These are phyloP conservation scores for Lepidocyrtinus sp. DNA, from an alignment of 2,888 invertebrate species.

Conservation along the genomic window DNA sequence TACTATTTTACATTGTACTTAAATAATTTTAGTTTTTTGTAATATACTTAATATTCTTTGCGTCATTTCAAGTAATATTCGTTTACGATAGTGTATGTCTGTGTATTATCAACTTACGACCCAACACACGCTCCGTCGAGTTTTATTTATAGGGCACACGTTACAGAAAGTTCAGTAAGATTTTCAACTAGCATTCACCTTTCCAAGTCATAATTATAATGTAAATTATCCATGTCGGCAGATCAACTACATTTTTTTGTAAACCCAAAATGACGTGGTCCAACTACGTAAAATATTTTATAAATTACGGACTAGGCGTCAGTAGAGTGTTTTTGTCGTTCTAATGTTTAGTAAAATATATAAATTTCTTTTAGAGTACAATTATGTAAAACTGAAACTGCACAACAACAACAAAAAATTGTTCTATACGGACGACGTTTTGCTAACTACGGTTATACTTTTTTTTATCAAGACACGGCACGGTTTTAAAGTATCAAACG, in stretches of 20 bases:
- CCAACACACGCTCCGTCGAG: conserved; percentile 36
- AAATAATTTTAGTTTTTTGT: not conserved
- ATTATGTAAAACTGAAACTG: too few species aligned
- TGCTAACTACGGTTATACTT: conserved; percentile 1
- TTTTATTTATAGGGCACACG: conserved; percentile 59
- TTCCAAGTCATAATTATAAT: too few species aligned
- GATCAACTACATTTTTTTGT: too few species aligned
- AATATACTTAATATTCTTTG: not conserved
- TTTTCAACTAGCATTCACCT: conserved; percentile 38
- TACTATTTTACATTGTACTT: conserved; percentile 6
- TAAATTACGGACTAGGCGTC: too few species aligned
- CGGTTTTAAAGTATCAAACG: conserved; percentile 60
- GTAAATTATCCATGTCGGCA: too few species aligned
- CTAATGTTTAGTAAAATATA: too few species aligned
- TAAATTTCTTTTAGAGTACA: too few species aligned
- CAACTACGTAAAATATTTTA: too few species aligned
- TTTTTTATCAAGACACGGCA: conserved; percentile 54
- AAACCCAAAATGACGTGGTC: too few species aligned
- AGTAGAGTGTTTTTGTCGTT: too few species aligned
- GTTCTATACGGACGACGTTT: too few species aligned
- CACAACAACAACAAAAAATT: too few species aligned
- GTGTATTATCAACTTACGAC: conserved; percentile 27
- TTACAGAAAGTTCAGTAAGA: conserved; percentile 64
- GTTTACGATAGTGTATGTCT: conserved; percentile 6
- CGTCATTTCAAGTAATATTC: not conserved